These are phyloP conservation scores for Drosophila atripex DNA, from an alignment of 2,888 invertebrate genomes.

Conservation along the genomic window DNA sequence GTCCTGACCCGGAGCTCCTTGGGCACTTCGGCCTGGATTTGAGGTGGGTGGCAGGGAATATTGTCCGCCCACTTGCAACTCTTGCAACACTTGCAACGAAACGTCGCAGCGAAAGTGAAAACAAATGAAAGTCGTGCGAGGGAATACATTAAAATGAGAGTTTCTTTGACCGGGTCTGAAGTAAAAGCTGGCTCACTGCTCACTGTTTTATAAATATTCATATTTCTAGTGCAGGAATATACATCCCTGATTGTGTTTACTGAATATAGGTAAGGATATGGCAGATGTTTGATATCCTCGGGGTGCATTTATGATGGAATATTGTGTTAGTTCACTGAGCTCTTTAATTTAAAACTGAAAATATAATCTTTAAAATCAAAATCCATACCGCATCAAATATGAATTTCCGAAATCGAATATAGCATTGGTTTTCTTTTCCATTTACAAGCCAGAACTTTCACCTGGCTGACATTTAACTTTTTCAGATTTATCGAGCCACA, in stretches of 20 bases:
- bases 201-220: conserved; percentile 67
- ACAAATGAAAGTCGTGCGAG: conserved; percentile 73
- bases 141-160: conserved; percentile 66
- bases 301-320: too few relatives aligned
- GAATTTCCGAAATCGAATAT: not conserved
- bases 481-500: conserved; percentile 35
- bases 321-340: too few relatives aligned
- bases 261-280: conserved; percentile 27
- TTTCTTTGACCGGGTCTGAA: conserved; percentile 52
- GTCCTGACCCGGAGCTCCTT: conserved; percentile 4
- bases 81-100: conserved; percentile 52
- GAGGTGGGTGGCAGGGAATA: conserved; percentile 1
- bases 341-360: not conserved
- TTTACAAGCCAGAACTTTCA: conserved; percentile 5
- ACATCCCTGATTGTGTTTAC: conserved; percentile 1
- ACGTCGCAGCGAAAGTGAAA: conserved; percentile 54
- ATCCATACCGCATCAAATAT: not conserved
- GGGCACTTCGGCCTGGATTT: not conserved
- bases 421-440: not conserved
- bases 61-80: conserved; percentile 38
- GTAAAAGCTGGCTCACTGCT: conserved; percentile 9
- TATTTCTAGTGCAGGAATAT: not conserved
- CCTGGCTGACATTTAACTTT: conserved; percentile 25
- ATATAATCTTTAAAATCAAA: not conserved
- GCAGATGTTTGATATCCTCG: not conserved